Base-by-base conservation (phyloP, 1,140 invertebrate genomes). In the Melipona quadrifasciata region DNA sequence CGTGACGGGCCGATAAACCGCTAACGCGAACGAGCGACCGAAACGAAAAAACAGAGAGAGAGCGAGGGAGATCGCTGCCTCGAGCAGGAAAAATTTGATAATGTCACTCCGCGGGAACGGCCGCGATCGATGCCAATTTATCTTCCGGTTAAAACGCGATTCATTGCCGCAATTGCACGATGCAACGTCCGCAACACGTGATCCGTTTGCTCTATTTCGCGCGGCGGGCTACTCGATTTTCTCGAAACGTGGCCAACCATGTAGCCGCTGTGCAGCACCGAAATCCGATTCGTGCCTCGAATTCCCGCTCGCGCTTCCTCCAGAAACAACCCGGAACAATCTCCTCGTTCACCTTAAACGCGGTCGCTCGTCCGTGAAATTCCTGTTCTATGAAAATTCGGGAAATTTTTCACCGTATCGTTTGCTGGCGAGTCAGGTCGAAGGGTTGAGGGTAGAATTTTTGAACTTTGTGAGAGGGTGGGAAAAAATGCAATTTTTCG, bases 71-170 rank as follows among this genome's bases (percentile, higher is more conserved):
- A 65, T 51, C 10, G 74, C n/a, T 47, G 51, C 5, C 19, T 31
- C 21, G 27, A 24, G 27, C 14, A 19, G 27, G 27, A 68, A 70
- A 79, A 79, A 79, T 70, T 70, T 70, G 77, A 79, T 61, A 76
- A 76, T 79, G 51, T 55, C 65, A 70, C 51, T 31, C 14, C 12
- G 14, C 14, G 27, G 76, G 76, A 78, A 34, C 24, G 27, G n/a
- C 47, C 27, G 51, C 12, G 77, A 79, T 79, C 64, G 64, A 61
- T 76, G 39, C 57, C 74, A 79, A 79, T 79, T 79, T 79, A 70
- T 55, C 77, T 79, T 79, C 51, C 64, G 65, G 51, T 79, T 70
- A 65, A 55, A 70, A 70, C 77, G 51, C 65, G 77, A 55, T 70
- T 68, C 77, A 70, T 79, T 68, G 47, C 65, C 16, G 51, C 77